These are phyloP conservation scores for Nemotelus pantherinus DNA, from an alignment of 2,888 invertebrate genomes.

Conservation along the genomic window DNA sequence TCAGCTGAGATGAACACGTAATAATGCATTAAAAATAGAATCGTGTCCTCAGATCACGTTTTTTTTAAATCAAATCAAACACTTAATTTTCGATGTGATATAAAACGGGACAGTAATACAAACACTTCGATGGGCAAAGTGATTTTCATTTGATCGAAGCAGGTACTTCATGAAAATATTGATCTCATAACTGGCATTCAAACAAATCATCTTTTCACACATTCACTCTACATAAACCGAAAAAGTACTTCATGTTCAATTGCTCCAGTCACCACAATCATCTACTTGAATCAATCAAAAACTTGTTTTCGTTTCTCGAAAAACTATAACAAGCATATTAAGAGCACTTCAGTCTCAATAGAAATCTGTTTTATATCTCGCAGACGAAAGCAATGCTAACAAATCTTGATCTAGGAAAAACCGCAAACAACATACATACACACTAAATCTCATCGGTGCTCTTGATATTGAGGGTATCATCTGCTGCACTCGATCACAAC, in stretches of 20 bases:
- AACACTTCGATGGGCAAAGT: too few relatives aligned
- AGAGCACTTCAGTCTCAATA: slow-evolving; percentile 28
- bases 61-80: too few relatives aligned
- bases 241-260: neutral
- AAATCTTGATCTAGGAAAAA: neutral
- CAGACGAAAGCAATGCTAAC: neutral
- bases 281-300: slow-evolving; percentile 37
- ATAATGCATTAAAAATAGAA: too few relatives aligned
- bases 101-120: too few relatives aligned
- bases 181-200: slow-evolving; percentile 19
- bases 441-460: neutral
- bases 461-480: neutral
- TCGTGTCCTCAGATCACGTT: too few relatives aligned
- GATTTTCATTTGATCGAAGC: too few relatives aligned
- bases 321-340: slow-evolving; percentile 35
- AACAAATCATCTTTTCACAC: slow-evolving; percentile 2
- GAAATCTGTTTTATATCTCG: neutral
- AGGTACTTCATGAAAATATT: neutral
- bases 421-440: neutral
- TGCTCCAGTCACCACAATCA: slow-evolving; percentile 3
- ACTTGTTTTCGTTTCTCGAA: slow-evolving; percentile 7
- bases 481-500: slow-evolving; percentile 4
- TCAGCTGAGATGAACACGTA: too few relatives aligned
- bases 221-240: neutral
- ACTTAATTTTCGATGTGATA: too few relatives aligned